Conservation (phyloP, 2,888 invertebrate genomes). For the Seira ritae region DNA sequence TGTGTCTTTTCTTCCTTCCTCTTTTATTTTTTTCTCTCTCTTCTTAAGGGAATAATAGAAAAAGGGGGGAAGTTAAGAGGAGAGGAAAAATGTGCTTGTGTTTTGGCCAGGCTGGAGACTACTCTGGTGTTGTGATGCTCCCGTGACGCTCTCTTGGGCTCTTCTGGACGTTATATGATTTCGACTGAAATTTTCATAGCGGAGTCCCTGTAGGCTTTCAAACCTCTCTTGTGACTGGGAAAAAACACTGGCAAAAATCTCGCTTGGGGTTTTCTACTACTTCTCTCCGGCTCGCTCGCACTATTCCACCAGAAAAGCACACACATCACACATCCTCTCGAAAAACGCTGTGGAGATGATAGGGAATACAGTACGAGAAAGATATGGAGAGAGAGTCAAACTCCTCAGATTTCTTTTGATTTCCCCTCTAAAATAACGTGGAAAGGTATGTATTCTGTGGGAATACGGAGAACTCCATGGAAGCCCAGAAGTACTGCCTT, state of each 20-base stretch:
- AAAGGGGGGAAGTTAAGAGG: constrained; percentile 22
- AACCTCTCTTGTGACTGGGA: constrained; percentile 73
- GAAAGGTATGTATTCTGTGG: constrained; percentile 41
- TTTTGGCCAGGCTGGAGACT: constrained; percentile 24
- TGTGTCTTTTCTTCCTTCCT: constrained; percentile 17
- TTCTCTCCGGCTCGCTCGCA: constrained; percentile 17
- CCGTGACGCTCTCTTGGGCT: constrained; percentile 63
- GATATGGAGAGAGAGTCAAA: constrained; percentile 5
- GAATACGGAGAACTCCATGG: constrained; percentile 37
- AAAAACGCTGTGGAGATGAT: constrained; percentile 22
- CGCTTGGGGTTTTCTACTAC: constrained; percentile 71
- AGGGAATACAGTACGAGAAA: constrained; percentile 21
- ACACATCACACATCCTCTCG: neutral
- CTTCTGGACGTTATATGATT: constrained; percentile 63
- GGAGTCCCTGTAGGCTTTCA: constrained; percentile 73
- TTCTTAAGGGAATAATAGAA: constrained; percentile 26
- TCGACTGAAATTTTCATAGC: constrained; percentile 73
- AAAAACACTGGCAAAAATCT: constrained; percentile 73
- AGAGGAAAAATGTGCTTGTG: constrained; percentile 31
- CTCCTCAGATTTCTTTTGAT: constrained; percentile 2
- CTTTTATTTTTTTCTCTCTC: constrained; percentile 15
- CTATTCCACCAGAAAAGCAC: neutral
- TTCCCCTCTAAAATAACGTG: constrained; percentile 22
- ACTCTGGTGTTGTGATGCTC: constrained; percentile 54
- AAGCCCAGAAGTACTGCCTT: constrained; percentile 40